phyloP scores from a whole-genome alignment of 1,140 invertebrate genomes.

The Dreissena rostriformis region DNA sequence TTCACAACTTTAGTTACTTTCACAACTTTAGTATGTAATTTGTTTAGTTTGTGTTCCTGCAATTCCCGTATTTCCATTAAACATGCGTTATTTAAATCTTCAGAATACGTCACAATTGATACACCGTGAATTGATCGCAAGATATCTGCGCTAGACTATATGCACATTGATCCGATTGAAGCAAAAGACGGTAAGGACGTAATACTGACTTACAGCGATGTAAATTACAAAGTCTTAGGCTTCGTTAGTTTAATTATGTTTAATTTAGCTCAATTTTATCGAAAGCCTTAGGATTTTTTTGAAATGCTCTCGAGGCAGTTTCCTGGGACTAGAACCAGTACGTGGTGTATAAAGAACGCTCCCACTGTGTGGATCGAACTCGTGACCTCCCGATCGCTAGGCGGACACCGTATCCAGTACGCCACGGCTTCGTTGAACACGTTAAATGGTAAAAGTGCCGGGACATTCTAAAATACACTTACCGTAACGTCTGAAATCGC shows the following conservation, averaged over 20 bases:
- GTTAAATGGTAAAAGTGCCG: neutral
- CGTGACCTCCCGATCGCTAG: no score
- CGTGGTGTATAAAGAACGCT: no score
- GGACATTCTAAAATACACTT: neutral
- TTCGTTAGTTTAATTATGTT: no score
- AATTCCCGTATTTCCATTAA: neutral
- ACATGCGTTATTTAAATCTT: neutral
- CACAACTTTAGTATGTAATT: neutral
- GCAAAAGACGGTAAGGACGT: neutral
- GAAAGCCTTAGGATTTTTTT: no score
- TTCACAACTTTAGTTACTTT: neutral
- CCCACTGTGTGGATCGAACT: no score
- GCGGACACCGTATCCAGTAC: no score
- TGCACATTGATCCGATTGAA: no score
- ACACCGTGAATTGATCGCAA: neutral
- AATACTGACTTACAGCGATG: no score
- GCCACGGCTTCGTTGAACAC: neutral
- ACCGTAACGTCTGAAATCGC: conserved; percentile 33
- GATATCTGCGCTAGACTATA: no score
- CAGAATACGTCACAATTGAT: neutral
- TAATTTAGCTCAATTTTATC: no score
- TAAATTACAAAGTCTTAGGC: neutral
- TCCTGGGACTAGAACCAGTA: no score
- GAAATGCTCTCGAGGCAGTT: no score
- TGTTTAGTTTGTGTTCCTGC: neutral